These are phyloP conservation scores for Busseola fusca DNA, from an alignment of 2,888 invertebrate species.

Conservation along the genomic window DNA sequence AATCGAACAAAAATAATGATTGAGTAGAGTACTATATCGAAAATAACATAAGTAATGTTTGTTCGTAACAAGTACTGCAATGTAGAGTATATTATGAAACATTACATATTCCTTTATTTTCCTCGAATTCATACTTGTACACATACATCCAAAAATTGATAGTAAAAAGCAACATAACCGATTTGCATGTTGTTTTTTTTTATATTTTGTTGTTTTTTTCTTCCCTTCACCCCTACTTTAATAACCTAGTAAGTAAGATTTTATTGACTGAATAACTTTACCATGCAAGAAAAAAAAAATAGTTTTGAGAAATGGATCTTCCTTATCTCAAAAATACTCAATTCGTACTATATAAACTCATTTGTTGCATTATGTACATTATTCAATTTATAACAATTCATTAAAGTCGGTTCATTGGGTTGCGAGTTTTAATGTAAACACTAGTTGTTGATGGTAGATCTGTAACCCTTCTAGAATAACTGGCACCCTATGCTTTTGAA, in stretches of 20 bases:
- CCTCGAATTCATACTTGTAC: constrained; percentile 88
- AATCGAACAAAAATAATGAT: constrained; percentile 85
- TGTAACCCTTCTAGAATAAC: constrained; percentile 37
- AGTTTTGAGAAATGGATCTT: constrained; percentile 54
- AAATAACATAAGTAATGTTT: constrained; percentile 87
- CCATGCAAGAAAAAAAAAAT: constrained; percentile 49
- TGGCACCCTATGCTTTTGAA: constrained; percentile 9
- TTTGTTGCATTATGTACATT: constrained; percentile 64
- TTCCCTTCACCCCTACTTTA: constrained; percentile 65
- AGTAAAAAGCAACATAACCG: constrained; percentile 89
- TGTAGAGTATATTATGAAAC: constrained; percentile 87
- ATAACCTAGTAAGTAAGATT: constrained; percentile 57
- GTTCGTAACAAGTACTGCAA: constrained; percentile 87
- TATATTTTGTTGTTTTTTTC: constrained; percentile 70
- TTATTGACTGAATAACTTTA: constrained; percentile 64
- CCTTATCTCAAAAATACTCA: constrained; percentile 57
- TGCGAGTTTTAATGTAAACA: constrained; percentile 62
- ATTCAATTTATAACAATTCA: constrained; percentile 64
- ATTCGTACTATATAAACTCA: constrained; percentile 61
- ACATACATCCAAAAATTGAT: constrained; percentile 89
- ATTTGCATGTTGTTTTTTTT: constrained; percentile 84
- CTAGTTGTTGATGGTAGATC: constrained; percentile 44
- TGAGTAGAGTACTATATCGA: constrained; percentile 86
- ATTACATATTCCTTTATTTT: constrained; percentile 88
- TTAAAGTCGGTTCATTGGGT: constrained; percentile 64